Percentiles rank a stretch among this genome's conserved stretches.
Evolutionary conservation across 2,888 invertebrate genomes (phyloP).

Genomic region (Monochamus alternatus): DNA sequence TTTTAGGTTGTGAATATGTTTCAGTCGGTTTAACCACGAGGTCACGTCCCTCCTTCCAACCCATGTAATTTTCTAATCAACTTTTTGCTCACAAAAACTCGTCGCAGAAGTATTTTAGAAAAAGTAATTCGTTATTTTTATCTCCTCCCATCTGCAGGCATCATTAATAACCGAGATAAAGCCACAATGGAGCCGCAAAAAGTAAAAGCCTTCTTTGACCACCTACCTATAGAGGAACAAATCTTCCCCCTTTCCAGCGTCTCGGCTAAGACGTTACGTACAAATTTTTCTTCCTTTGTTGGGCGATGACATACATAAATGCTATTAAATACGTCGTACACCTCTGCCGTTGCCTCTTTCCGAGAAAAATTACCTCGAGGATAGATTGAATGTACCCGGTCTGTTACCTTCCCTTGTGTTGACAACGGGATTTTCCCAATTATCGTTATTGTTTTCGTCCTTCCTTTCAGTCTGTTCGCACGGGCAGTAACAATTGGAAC

Average conservation of each 20-base stretch:
- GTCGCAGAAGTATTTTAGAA: slow-evolving; percentile 15
- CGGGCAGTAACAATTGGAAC: too few species aligned
- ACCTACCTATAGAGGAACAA: slow-evolving; percentile 28
- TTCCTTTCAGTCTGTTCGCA: too few species aligned
- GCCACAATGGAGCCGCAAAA: slow-evolving; percentile 28
- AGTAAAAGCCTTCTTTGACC: slow-evolving; percentile 30
- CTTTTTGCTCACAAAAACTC: background rate
- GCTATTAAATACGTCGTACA: slow-evolving; percentile 12
- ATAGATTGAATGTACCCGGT: slow-evolving; percentile 8
- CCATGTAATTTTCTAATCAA: background rate
- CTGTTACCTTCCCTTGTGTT: background rate
- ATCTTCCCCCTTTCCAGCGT: slow-evolving; percentile 10
- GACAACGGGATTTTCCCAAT: too few species aligned
- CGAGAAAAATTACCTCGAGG: background rate
- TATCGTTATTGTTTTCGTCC: too few species aligned
- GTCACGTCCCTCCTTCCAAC: too few species aligned
- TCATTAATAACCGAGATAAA: slow-evolving; percentile 29
- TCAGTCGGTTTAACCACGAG: too few species aligned
- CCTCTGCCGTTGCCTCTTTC: background rate
- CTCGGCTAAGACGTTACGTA: slow-evolving; percentile 12
- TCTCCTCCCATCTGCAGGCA: slow-evolving; percentile 17
- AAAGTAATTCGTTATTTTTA: slow-evolving; percentile 28
- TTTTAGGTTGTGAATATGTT: too few species aligned
- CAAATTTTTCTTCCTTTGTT: slow-evolving; percentile 24
- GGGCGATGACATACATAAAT: slow-evolving; percentile 20